phyloP scores from a whole-genome alignment of 2,888 invertebrate genomes.

The Herminia tarsipennalis region DNA sequence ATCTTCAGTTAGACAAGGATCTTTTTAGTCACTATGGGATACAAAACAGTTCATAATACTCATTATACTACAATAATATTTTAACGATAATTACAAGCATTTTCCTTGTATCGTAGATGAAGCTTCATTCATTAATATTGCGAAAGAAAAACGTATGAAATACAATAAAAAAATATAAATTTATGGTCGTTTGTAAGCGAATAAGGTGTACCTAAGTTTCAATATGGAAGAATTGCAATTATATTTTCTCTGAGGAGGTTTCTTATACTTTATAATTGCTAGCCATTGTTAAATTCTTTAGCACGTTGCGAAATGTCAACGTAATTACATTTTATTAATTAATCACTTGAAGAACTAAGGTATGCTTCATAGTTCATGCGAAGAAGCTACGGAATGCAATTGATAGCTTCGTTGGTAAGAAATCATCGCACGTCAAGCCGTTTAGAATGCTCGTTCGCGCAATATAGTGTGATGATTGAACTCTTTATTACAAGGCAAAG shows the following conservation, averaged over 20 bases:
- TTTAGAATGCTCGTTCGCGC: too few species aligned
- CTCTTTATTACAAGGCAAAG: too few species aligned
- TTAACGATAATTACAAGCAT: too few species aligned
- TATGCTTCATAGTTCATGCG: constrained; percentile 5
- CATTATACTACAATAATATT: too few species aligned
- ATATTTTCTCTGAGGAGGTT: too few species aligned
- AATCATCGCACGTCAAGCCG: too few species aligned
- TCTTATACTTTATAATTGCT: too few species aligned
- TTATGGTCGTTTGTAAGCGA: constrained; percentile 15
- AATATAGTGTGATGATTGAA: too few species aligned
- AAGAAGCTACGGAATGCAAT: neutral
- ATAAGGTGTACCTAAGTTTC: too few species aligned
- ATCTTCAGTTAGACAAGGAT: too few species aligned
- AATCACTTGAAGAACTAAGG: constrained; percentile 8
- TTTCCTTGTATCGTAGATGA: neutral
- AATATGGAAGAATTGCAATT: too few species aligned
- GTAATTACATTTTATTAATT: constrained; percentile 23
- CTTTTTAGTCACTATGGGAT: neutral
- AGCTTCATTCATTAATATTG: constrained; percentile 10
- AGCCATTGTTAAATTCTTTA: constrained; percentile 41
- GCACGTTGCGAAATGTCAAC: constrained; percentile 41
- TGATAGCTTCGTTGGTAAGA: constrained; percentile 3
- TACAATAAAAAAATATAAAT: constrained; percentile 17
- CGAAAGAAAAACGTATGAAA: constrained; percentile 16
- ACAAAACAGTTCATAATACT: neutral